phyloP scores from a whole-genome alignment of 2,113 vertebrate genomes.

The Cardinalis cardinalis region DNA sequence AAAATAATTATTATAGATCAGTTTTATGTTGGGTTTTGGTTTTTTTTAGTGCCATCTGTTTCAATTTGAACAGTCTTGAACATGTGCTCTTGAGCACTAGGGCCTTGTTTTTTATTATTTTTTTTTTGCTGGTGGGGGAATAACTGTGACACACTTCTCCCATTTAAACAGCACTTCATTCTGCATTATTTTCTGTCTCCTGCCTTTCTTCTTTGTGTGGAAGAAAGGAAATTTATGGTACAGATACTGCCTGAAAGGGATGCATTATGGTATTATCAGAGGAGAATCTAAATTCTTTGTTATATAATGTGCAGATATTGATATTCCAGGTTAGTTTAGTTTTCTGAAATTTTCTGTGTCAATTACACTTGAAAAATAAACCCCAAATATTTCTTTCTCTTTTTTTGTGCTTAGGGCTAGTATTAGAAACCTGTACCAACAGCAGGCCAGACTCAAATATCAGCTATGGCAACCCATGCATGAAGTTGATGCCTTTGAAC shows the following conservation, averaged over 20 bases:
- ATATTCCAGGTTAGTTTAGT: not conserved
- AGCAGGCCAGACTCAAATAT: constrained; percentile 29
- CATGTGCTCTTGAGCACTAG: not conserved
- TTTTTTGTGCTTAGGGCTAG: constrained; percentile 59
- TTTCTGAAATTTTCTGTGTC: not conserved
- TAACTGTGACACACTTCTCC: not conserved
- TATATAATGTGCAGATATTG: not conserved
- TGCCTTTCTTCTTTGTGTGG: not conserved
- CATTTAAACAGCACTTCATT: not conserved
- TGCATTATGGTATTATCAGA: not conserved
- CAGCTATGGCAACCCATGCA: constrained; percentile 59
- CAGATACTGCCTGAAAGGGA: not conserved
- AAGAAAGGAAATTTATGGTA: not conserved
- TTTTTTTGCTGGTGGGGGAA: not conserved
- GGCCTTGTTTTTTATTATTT: not conserved
- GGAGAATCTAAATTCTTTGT: not conserved
- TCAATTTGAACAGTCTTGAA: not conserved
- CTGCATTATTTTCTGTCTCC: not conserved
- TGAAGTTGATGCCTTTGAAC: constrained; percentile 66
- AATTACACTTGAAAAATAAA: not conserved
- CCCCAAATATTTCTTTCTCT: not conserved
- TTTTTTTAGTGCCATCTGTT: not conserved
- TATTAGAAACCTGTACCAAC: constrained; percentile 36
- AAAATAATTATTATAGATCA: not conserved
- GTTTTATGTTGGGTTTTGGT: no score